Evolutionary conservation across 2,888 invertebrate species (phyloP).

Genomic region (Cerastis leucographa): DNA sequence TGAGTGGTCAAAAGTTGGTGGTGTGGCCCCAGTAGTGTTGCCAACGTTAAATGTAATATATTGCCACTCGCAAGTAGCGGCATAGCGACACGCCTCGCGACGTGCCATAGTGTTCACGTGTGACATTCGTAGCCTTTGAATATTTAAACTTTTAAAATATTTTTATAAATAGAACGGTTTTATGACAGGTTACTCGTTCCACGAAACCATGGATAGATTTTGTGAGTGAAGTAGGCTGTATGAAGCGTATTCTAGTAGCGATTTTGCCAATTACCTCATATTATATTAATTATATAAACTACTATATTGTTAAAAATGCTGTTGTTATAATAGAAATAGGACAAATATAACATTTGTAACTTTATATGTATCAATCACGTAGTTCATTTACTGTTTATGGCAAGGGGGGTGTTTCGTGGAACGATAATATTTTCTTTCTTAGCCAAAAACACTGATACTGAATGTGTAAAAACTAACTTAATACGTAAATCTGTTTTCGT

Average conservation of each 20-base stretch:
- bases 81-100: constrained; percentile 55
- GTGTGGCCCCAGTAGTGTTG: constrained; percentile 53
- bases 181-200: constrained; percentile 60
- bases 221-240: constrained; percentile 51
- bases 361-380: constrained; percentile 53
- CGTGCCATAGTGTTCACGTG: constrained; percentile 62
- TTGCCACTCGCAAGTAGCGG: constrained; percentile 61
- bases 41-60: constrained; percentile 58
- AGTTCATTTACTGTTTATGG: constrained; percentile 55
- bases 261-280: constrained; percentile 69
- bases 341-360: constrained; percentile 60
- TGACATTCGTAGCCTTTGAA: constrained; percentile 61
- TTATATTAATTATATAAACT: constrained; percentile 45
- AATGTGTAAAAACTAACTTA: constrained; percentile 17
- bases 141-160: constrained; percentile 58
- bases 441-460: constrained; percentile 28
- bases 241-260: constrained; percentile 51
- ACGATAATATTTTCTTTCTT: constrained; percentile 48
- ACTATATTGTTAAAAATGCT: constrained; percentile 63
- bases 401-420: constrained; percentile 62
- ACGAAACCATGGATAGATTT: constrained; percentile 60
- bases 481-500: constrained; percentile 27
- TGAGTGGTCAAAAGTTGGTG: constrained; percentile 31
- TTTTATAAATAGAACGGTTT: constrained; percentile 57
- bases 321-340: constrained; percentile 62